phyloP scores from a whole-genome alignment of 2,888 invertebrate genomes.

The Cephus nigrinus region DNA sequence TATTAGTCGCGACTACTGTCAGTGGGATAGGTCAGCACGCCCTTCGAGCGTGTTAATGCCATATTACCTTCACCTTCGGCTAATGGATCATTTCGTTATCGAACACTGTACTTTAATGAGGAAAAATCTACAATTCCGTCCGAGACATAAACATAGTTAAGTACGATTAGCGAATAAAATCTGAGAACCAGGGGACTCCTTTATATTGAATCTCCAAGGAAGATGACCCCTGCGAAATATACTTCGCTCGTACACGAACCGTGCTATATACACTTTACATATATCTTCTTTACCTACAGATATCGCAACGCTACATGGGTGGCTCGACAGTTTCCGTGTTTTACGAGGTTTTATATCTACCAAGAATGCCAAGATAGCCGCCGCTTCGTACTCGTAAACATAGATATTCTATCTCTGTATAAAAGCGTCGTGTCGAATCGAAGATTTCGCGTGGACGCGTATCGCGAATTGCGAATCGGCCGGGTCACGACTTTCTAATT shows the following conservation, averaged over 20 bases:
- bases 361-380: neutral
- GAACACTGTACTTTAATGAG: conserved; percentile 3
- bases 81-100: conserved; percentile 43
- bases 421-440: neutral
- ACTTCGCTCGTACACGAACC: neutral
- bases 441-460: neutral
- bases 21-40: conserved; percentile 49
- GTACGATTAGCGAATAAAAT: neutral
- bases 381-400: neutral
- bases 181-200: neutral
- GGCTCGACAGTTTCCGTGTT: neutral
- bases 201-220: neutral
- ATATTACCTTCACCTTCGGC: conserved; percentile 30
- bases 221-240: neutral
- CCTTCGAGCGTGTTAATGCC: conserved; percentile 46
- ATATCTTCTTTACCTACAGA: neutral
- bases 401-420: neutral
- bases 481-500: conserved; percentile 43
- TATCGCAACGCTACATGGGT: neutral
- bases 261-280: neutral
- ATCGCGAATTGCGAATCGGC: neutral
- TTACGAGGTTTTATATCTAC: neutral
- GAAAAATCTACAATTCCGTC: neutral
- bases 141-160: neutral
- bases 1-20: conserved; percentile 2